Base-by-base conservation (phyloP, 2,113 vertebrate genomes). In the Campylorhamphus procurvoides region DNA sequence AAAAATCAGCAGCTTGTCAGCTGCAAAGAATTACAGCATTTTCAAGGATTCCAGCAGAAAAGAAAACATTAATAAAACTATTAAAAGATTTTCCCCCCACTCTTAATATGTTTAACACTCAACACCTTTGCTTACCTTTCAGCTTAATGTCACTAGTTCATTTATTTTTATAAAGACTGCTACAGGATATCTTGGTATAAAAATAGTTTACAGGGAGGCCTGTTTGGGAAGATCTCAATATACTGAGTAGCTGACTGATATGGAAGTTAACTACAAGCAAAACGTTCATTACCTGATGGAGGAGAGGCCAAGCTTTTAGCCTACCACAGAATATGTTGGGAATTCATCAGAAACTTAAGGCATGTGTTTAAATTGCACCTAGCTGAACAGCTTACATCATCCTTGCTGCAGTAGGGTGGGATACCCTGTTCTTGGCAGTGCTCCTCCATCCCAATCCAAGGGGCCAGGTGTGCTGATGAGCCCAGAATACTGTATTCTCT, bases 31-130 rank as follows among this genome's bases (percentile, higher is more conserved):
- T 97, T 96, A 95, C 71, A 89, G 78, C 53, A 88, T 94, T 97
- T 97, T 92, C 95, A 90, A 91, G 93, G 94, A 95, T 94, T 97
- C 95, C 6, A 6, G 58, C 88, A 96, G 94, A 94, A 97, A 97
- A 90, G 67, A 95, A 97, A 96, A 96, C 89, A 96, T 72, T 94
- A 97, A 97, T 97, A 97, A 97, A 96, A 96, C 1, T 9, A 97
- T 97, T 97, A 96, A 94, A 91, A 93, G 84, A 89, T 85, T 92
- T 60, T 66, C 12, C 31, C 10, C 16, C 46, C 67, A 25, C 39
- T 33, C 66, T 86, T 88, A 92, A 87, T 87, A 83, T 74, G 69
- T 95, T 96, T 92, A 97, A 94, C 93, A 96, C 93, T 97, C 96
- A 96, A 59, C 94, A 95, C 94, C 75, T 96, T 95, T 94, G 69